A percentile compares a stretch with the other conserved stretches of the same genome.
Evolutionary conservation across 2,797 vertebrate genomes (phyloP).

Genomic region (Anguilla obscura): DNA sequence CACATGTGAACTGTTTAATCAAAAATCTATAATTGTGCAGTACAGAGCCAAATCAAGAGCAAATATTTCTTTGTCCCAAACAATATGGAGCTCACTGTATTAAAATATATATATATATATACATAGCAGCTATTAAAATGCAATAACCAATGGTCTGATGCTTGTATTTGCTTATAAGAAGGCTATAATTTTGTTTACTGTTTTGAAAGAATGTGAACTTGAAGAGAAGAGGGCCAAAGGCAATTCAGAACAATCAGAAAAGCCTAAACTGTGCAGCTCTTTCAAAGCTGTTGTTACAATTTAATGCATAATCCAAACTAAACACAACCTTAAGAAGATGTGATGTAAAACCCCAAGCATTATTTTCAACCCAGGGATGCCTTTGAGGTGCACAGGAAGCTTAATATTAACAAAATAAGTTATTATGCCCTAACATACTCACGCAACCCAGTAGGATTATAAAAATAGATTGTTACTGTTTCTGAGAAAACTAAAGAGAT

Average conservation of each 20-base stretch:
- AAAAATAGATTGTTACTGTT: background rate
- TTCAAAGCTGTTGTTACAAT: background rate
- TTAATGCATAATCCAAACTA: background rate
- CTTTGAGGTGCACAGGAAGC: slow-evolving; percentile 1
- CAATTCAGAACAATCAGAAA: background rate
- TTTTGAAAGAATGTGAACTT: background rate
- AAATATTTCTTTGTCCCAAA: too few relatives aligned
- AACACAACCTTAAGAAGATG: background rate
- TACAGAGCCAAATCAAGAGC: too few relatives aligned
- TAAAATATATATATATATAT: too few relatives aligned
- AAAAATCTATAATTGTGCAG: too few relatives aligned
- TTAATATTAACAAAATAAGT: background rate
- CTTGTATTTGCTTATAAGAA: too few relatives aligned
- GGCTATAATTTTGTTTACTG: too few relatives aligned
- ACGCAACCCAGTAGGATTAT: background rate
- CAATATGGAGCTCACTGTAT: too few relatives aligned
- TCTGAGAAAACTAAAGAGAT: background rate
- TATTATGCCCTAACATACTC: background rate
- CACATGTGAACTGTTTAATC: too few relatives aligned
- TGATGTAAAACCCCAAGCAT: background rate
- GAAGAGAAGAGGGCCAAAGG: background rate
- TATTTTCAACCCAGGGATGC: background rate
- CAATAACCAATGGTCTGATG: too few relatives aligned
- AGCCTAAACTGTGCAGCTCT: background rate
- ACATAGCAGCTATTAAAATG: background rate